These are phyloP conservation scores for Metallyticus violacea DNA, from an alignment of 2,888 invertebrate species.

Conservation along the genomic window DNA sequence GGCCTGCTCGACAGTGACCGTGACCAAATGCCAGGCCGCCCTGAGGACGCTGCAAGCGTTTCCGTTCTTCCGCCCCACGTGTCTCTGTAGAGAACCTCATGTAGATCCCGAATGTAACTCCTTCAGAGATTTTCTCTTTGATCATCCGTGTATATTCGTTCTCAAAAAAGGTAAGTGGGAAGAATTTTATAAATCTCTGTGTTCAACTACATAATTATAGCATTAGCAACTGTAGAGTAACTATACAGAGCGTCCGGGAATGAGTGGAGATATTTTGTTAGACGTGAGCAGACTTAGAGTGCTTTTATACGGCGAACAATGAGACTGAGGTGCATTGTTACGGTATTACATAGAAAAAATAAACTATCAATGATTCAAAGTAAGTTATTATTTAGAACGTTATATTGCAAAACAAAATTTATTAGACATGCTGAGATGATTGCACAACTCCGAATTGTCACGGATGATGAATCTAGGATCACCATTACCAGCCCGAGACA, in stretches of 20 bases:
- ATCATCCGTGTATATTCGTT: conserved; percentile 89
- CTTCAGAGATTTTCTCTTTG: conserved; percentile 89
- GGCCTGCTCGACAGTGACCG: conserved; percentile 89
- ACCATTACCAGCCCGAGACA: no score
- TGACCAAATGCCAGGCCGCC: conserved; percentile 90
- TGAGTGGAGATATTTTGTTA: neutral
- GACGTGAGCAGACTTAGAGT: neutral
- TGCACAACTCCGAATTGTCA: no score
- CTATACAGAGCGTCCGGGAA: neutral
- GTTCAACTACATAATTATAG: no score
- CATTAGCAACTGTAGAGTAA: neutral
- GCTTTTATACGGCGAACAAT: no score
- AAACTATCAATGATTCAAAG: no score
- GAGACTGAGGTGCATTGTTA: no score
- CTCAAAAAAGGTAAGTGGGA: conserved; percentile 75
- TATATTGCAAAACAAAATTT: no score
- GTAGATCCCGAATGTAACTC: conserved; percentile 90
- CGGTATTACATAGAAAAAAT: no score
- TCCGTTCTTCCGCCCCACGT: conserved; percentile 90
- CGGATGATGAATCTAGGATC: no score
- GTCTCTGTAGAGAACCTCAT: conserved; percentile 86
- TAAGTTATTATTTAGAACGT: no score
- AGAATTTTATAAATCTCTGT: no score
- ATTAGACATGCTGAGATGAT: no score
- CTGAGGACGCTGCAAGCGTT: conserved; percentile 85